Conservation (phyloP, 2,888 invertebrate genomes). For the Eretmocerus hayati region DNA sequence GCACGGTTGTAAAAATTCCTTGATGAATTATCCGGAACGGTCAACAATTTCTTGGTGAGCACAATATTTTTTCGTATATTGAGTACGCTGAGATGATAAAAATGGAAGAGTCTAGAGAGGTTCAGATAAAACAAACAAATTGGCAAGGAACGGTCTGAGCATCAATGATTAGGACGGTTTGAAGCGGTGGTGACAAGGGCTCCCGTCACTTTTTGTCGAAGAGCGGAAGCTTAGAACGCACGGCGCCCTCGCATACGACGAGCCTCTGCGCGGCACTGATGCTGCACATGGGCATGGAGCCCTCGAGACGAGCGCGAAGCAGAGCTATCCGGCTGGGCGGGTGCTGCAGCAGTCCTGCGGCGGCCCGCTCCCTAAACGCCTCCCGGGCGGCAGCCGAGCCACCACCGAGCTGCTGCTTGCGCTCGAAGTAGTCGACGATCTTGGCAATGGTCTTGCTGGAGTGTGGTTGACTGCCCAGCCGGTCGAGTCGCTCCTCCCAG, state of each 20-base stretch:
- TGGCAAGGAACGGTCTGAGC: no score
- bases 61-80: no score
- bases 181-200: no score
- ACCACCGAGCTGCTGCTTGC: no score
- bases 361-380: slow-evolving; percentile 33
- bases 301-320: slow-evolving; percentile 41
- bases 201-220: slow-evolving; percentile 66
- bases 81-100: no score
- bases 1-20: no score
- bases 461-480: slow-evolving; percentile 55
- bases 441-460: slow-evolving; percentile 58
- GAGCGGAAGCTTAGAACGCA: slow-evolving; percentile 75
- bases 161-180: no score
- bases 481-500: slow-evolving; percentile 63
- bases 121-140: no score
- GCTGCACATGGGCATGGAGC: slow-evolving; percentile 48
- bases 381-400: slow-evolving; percentile 33
- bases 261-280: slow-evolving; percentile 57
- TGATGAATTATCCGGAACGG: no score
- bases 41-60: no score
- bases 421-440: slow-evolving; percentile 84
- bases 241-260: slow-evolving; percentile 79
- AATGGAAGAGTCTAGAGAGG: no score
- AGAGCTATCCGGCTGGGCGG: slow-evolving; percentile 39
- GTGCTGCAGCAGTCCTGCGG: no score